These are phyloP conservation scores for Zaprionus nigranus DNA, from an alignment of 1,140 invertebrate genomes.

Conservation along the genomic window DNA sequence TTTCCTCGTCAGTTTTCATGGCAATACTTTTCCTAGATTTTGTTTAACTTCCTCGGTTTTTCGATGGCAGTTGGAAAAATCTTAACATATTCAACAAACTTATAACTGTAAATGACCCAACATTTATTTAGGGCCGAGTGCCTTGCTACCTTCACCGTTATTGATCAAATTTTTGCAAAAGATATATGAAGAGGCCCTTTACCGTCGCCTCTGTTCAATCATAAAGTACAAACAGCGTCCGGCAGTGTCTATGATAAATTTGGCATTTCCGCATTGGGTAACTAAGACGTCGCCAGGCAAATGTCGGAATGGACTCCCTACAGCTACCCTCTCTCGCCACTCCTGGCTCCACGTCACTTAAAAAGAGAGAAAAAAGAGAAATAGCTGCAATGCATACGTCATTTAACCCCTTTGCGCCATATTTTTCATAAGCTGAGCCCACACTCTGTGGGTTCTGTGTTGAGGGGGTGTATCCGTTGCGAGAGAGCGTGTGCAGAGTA, in stretches of 20 bases:
- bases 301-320: slow-evolving; percentile 36
- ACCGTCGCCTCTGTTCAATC: slow-evolving; percentile 54
- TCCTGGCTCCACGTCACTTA: neutral
- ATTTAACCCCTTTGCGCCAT: slow-evolving; percentile 82
- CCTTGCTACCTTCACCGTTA: slow-evolving; percentile 47
- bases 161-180: slow-evolving; percentile 66
- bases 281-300: slow-evolving; percentile 79
- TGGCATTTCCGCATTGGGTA: slow-evolving; percentile 62
- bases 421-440: slow-evolving; percentile 74
- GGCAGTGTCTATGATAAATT: slow-evolving; percentile 67
- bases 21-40: neutral
- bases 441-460: slow-evolving; percentile 40
- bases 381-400: slow-evolving; percentile 79
- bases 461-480: slow-evolving; percentile 14
- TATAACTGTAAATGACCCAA: slow-evolving; percentile 59
- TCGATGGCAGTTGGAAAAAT: slow-evolving; percentile 40
- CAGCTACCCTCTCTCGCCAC: neutral
- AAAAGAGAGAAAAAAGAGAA: slow-evolving; percentile 55
- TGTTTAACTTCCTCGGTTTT: too few relatives aligned
- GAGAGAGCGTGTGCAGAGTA: neutral
- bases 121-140: slow-evolving; percentile 58
- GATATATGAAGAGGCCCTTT: slow-evolving; percentile 10
- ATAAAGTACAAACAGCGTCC: slow-evolving; percentile 61
- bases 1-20: neutral
- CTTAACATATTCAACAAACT: slow-evolving; percentile 32